Conservation (phyloP, 2,797 vertebrate species). For the Gadopsis marmoratus region DNA sequence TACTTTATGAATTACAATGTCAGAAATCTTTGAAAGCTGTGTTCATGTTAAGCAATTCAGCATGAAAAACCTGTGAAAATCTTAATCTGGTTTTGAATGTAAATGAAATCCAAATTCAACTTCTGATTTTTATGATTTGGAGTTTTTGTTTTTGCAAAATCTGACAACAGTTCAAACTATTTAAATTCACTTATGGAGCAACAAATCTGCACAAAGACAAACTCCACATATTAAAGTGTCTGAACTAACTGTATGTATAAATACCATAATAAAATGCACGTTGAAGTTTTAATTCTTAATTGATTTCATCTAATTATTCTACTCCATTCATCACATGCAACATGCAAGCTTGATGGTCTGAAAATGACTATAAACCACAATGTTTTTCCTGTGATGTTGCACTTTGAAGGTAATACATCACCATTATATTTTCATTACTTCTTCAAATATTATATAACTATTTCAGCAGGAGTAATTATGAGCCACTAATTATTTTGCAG, state of each 20-base stretch:
- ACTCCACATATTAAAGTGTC: neutral
- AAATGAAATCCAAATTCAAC: neutral
- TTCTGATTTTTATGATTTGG: neutral
- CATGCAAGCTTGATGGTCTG: neutral
- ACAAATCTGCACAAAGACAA: neutral
- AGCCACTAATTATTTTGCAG: constrained; percentile 17
- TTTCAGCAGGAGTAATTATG: neutral
- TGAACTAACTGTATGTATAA: neutral
- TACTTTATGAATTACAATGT: neutral
- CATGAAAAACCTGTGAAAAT: neutral
- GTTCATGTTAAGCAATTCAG: neutral
- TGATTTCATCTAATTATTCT: neutral
- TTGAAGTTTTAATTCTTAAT: neutral
- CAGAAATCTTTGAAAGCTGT: neutral
- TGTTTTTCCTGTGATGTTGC: neutral
- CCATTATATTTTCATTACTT: neutral
- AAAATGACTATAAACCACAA: neutral
- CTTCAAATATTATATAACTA: neutral
- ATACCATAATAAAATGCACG: neutral
- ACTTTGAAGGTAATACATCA: neutral
- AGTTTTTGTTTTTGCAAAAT: neutral
- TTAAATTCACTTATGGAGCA: neutral
- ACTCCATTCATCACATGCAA: neutral
- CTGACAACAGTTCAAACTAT: too few species aligned
- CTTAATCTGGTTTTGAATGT: neutral